Evolutionary conservation across 1,140 invertebrate genomes (phyloP).

Genomic region (Triops longicaudatus): DNA sequence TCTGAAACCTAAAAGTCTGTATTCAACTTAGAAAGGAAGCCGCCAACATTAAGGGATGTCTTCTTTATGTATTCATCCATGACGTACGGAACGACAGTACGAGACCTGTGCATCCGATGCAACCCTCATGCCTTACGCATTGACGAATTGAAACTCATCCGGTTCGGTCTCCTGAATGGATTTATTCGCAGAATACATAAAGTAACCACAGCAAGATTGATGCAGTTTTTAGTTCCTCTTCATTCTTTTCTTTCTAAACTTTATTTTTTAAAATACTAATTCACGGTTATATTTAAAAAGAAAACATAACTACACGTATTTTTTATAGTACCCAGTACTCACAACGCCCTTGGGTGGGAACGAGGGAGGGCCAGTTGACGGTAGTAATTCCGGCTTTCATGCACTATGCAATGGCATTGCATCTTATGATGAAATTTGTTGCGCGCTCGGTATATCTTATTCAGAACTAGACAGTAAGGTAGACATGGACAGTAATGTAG

Average conservation of each 20-base stretch:
- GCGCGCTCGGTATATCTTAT: conserved; percentile 66
- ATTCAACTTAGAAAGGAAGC: conserved; percentile 21
- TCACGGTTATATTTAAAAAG: background rate
- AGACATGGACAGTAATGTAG: conserved; percentile 73
- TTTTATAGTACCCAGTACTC: conserved; percentile 50
- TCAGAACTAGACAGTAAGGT: conserved; percentile 75
- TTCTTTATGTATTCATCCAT: conserved; percentile 38
- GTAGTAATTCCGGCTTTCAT: conserved; percentile 39
- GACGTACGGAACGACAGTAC: conserved; percentile 73
- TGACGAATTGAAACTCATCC: conserved; percentile 76
- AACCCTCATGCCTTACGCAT: conserved; percentile 64
- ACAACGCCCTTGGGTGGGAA: conserved; percentile 17
- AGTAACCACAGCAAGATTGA: conserved; percentile 36
- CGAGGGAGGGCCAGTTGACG: conserved; percentile 37
- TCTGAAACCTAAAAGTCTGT: background rate
- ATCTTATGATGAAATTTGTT: conserved; percentile 83
- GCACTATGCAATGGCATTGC: conserved; percentile 68
- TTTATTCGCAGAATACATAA: conserved; percentile 75
- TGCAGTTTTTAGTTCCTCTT: background rate
- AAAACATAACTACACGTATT: background rate
- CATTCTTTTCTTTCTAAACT: conserved; percentile 4
- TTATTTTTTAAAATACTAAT: background rate
- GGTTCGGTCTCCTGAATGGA: conserved; percentile 80
- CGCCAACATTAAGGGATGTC: conserved; percentile 24
- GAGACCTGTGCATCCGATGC: conserved; percentile 69